These are phyloP conservation scores for Dryoscopus gambensis DNA, from an alignment of 2,113 vertebrate species.

Conservation along the genomic window DNA sequence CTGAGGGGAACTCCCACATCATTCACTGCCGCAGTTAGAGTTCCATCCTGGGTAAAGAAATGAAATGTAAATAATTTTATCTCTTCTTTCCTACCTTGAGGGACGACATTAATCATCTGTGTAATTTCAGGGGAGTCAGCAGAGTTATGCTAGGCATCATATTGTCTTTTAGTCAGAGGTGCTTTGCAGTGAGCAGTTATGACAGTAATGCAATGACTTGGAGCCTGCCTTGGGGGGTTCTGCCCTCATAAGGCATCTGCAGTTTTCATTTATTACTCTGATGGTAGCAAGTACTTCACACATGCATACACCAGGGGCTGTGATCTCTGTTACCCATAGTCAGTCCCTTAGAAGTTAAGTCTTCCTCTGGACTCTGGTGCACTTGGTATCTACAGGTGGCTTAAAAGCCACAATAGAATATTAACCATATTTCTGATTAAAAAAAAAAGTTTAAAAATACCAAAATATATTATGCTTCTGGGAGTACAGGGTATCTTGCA, in stretches of 20 bases:
- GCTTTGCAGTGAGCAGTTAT: background rate
- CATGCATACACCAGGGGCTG: background rate
- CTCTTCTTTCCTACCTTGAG: background rate
- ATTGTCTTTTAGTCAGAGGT: background rate
- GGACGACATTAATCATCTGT: slow-evolving; percentile 5
- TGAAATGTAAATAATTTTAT: slow-evolving; percentile 17
- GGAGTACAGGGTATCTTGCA: background rate
- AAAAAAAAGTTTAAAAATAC: background rate
- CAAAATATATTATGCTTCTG: background rate
- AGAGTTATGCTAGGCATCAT: background rate
- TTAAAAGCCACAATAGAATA: background rate
- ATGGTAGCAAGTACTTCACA: background rate
- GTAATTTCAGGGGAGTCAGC: background rate
- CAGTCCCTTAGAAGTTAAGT: background rate
- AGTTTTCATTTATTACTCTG: background rate
- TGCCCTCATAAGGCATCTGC: background rate
- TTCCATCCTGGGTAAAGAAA: background rate
- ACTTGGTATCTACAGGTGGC: background rate
- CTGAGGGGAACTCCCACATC: background rate
- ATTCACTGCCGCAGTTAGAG: background rate
- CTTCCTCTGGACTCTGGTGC: background rate
- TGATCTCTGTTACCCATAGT: background rate
- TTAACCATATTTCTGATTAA: background rate
- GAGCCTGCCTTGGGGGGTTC: background rate
- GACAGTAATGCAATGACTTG: slow-evolving; percentile 10